Evolutionary conservation across 2,888 invertebrate species (phyloP), one percentile per base, ranked within the genome.

Genomic region (Gnatocerus cornutus): DNA sequence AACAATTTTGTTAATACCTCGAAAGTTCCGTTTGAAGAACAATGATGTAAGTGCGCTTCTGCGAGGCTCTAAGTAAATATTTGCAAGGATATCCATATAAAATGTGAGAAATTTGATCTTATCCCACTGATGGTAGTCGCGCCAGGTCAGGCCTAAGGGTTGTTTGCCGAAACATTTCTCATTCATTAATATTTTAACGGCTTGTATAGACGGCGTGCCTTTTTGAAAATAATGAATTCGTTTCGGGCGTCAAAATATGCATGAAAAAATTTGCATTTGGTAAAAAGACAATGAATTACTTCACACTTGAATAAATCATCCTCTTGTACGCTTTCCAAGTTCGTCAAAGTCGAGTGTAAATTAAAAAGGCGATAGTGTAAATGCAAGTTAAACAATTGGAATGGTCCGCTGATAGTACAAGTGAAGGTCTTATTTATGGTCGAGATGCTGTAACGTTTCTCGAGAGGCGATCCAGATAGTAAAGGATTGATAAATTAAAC

Each of bases 401-500:
- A 71, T 59, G 58, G 71, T 67, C 63, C 59, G 69, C 69, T 64
- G 75, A 75, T 75, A 75, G 69, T 56, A 46, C 53, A 58, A 71
- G 66, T 72, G 73, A 72, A 71, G 62, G 71, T 68, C 69, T 69
- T 71, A 71, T 76, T 76, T 75, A 76, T 74, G 69, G 74, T 69
- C 10, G 69, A 76, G 73, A 73, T 72, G 72, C 63, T 58, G 68
- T 72, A 72, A 72, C 71, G 71, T 74, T 73, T 58, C 56, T 63
- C 55, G 58, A 68, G 68, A 70, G 59, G 66, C 73, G 74, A 71
- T 74, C 75, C 73, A 76, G 76, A 76, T 76, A 76, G 73, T 58
- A 68, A 63, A 56, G 71, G 73, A 74, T 75, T 76, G 76, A 74
- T 76, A 76, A 76, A 76, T 76, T 76, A 73, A 76, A 74, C 69